Base-by-base conservation (phyloP, 2,113 vertebrate genomes). In the Apodemus sylvaticus region DNA sequence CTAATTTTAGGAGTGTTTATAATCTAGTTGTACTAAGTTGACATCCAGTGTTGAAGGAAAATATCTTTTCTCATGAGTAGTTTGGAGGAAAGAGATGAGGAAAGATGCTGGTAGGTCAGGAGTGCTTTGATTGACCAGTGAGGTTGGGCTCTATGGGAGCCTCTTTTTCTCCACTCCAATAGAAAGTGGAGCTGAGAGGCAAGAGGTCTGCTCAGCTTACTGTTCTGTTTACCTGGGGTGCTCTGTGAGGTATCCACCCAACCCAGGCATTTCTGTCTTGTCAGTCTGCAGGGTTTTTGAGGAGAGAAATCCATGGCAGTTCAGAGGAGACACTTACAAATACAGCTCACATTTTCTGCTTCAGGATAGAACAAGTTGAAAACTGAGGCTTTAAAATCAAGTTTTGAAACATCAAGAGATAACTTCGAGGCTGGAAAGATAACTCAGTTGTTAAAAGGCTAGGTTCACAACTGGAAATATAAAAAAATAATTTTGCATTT, bases 11-110 rank as follows among this genome's bases (percentile, higher is more conserved):
- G 89, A 58, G 62, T 45, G 88, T 90, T 95, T 81, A 85, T 93
- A 53, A 74, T 70, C 73, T 86, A 85, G n/a, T 64, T 82, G 7
- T 12, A 24, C 4, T 62, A 91, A 88, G 91, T 48, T 71, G 82
- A 90, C 39, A 92, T 91, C 26, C 3, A 22, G 58, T 58, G 86
- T 96, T 85, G 31, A 71, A 74, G 86, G 31, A 60, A 95, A 86
- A 91, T 64, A 29, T 42, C 31, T 62, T 88, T 53, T 94, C 39
- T 29, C 13, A 1, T 26, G 51, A 51, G 66, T 76, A 81, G n/a
- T 71, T 93, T 78, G 51, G 83, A 94, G 60, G 64, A 58, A 88
- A 92, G 89, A 95, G 88, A 86, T 76, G 45, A 82, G 24, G 45
- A 64, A 42, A 79, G 60, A 11, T 34, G 8, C 60, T 45, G 19